phyloP scores from a whole-genome alignment of 2,113 vertebrate genomes.

The Capreolus pygargus region DNA sequence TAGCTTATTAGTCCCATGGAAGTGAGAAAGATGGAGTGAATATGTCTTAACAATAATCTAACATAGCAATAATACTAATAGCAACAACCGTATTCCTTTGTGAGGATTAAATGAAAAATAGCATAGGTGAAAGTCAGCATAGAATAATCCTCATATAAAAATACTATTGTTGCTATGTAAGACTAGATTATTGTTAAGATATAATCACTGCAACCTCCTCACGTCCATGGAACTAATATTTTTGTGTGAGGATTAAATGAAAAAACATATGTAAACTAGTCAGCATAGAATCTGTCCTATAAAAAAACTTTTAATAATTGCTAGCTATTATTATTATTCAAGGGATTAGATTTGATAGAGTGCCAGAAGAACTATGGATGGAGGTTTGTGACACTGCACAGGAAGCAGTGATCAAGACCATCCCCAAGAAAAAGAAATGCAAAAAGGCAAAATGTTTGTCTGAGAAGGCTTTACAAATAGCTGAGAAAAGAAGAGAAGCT shows the following conservation, averaged over 20 bases:
- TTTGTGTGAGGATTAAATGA: constrained; percentile 24
- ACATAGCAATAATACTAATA: not conserved
- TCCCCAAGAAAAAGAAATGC: not conserved
- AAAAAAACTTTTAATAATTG: not conserved
- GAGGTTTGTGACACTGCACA: not conserved
- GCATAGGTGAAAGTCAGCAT: not conserved
- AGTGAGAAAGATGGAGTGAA: not conserved
- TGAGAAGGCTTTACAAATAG: not conserved
- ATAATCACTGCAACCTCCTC: not conserved
- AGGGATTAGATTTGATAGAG: not conserved
- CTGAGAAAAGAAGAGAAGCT: not conserved
- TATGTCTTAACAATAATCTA: not conserved
- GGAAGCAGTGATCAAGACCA: not conserved
- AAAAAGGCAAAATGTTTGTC: not conserved
- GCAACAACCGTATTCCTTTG: not conserved
- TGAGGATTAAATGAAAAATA: constrained; percentile 31
- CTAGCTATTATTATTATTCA: not conserved
- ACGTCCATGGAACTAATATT: not conserved
- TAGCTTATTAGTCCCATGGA: not conserved
- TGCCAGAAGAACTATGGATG: not conserved
- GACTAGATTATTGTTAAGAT: not conserved
- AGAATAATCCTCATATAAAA: not conserved
- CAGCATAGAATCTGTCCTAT: not conserved
- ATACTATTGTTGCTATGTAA: not conserved
- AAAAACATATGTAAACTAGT: not conserved